phyloP scores from a whole-genome alignment of 2,888 invertebrate species.

The Xiphydria camelus region DNA sequence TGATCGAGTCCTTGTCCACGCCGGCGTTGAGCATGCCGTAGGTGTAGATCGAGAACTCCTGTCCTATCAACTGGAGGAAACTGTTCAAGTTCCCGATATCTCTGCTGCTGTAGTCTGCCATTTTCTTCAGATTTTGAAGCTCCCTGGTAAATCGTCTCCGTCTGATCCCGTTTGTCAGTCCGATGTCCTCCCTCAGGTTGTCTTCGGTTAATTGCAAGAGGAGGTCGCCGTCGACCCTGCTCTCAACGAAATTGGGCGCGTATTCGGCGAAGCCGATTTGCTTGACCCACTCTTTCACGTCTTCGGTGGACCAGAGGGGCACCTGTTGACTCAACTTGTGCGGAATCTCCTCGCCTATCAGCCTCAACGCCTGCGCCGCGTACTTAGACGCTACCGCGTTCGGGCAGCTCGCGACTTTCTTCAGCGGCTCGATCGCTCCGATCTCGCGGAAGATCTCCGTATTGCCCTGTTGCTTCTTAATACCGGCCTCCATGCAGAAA shows the following conservation, averaged over 20 bases:
- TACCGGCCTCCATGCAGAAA: constrained; percentile 98
- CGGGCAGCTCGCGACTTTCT: constrained; percentile 95
- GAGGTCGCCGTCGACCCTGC: constrained; percentile 96
- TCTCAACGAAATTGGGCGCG: constrained; percentile 81
- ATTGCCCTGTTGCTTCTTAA: constrained; percentile 91
- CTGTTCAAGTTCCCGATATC: constrained; percentile 89
- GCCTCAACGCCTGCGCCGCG: constrained; percentile 86
- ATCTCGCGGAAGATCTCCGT: constrained; percentile 92
- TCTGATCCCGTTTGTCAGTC: constrained; percentile 89
- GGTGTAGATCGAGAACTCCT: constrained; percentile 93
- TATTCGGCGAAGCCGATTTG: constrained; percentile 94
- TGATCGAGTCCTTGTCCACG: constrained; percentile 86
- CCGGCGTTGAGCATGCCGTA: constrained; percentile 96
- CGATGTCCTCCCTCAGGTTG: constrained; percentile 90
- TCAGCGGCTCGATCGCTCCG: constrained; percentile 92
- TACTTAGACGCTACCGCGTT: constrained; percentile 97
- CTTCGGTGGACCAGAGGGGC: constrained; percentile 95
- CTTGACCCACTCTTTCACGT: constrained; percentile 97
- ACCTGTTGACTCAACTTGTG: constrained; percentile 98
- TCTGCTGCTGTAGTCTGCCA: constrained; percentile 94
- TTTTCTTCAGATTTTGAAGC: constrained; percentile 88
- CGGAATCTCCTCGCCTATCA: constrained; percentile 96
- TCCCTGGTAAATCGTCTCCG: constrained; percentile 91
- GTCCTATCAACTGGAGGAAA: constrained; percentile 80
- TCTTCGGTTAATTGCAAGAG: constrained; percentile 89